phyloP scores from a whole-genome alignment of 2,888 invertebrate species.

The Gari tellinella region DNA sequence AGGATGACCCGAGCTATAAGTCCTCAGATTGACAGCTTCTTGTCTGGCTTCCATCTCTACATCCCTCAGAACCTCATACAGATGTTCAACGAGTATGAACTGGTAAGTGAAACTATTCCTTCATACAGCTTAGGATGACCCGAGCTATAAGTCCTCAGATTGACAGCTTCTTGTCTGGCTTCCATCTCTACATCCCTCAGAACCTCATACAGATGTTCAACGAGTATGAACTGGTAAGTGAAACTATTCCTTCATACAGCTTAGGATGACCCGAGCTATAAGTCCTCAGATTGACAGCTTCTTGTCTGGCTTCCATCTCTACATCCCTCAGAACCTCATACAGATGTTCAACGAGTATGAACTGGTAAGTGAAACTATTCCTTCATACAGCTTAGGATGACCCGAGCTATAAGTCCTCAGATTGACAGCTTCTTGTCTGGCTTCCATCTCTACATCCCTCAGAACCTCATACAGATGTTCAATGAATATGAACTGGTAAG shows the following conservation, averaged over 20 bases:
- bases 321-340: slow-evolving; percentile 80
- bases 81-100: slow-evolving; percentile 82
- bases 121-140: slow-evolving; percentile 74
- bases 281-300: slow-evolving; percentile 83
- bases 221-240: slow-evolving; percentile 80
- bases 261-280: slow-evolving; percentile 82
- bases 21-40: slow-evolving; percentile 82
- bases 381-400: slow-evolving; percentile 71
- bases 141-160: slow-evolving; percentile 82
- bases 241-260: not conserved
- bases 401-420: slow-evolving; percentile 81
- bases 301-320: slow-evolving; percentile 80
- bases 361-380: slow-evolving; percentile 68
- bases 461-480: slow-evolving; percentile 81
- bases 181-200: slow-evolving; percentile 81
- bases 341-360: slow-evolving; percentile 83
- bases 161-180: slow-evolving; percentile 81
- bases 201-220: slow-evolving; percentile 82
- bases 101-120: slow-evolving; percentile 65
- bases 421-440: slow-evolving; percentile 82
- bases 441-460: slow-evolving; percentile 81
- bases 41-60: slow-evolving; percentile 81
- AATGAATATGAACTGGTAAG: slow-evolving; percentile 81
- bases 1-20: slow-evolving; percentile 82
- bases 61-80: slow-evolving; percentile 80